Evolutionary conservation across 2,113 vertebrate species (phyloP).

Genomic region (Camelus bactrianus): DNA sequence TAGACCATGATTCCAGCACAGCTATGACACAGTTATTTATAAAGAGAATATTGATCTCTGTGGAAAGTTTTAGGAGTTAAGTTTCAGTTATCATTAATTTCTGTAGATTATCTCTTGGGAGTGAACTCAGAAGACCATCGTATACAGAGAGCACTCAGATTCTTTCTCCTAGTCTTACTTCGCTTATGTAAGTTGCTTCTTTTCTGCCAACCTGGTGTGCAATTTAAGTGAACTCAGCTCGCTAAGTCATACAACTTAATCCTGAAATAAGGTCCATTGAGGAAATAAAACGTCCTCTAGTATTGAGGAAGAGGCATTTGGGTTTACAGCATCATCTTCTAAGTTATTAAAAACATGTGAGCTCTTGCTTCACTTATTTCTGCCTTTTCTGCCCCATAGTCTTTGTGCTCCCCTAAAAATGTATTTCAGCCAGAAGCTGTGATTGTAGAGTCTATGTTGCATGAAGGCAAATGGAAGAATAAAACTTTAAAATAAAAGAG

Average conservation of each 20-base stretch:
- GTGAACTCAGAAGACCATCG: neutral
- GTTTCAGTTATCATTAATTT: neutral
- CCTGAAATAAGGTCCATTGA: neutral
- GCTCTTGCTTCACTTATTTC: neutral
- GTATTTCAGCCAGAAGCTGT: neutral
- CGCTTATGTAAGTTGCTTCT: neutral
- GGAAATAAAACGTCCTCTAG: neutral
- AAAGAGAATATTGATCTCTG: neutral
- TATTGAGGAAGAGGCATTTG: neutral
- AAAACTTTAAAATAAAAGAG: slow-evolving; percentile 62
- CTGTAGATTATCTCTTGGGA: neutral
- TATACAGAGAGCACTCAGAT: neutral
- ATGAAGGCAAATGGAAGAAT: neutral
- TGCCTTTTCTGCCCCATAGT: neutral
- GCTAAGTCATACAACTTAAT: slow-evolving; percentile 7
- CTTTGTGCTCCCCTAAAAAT: neutral
- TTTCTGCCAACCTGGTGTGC: neutral
- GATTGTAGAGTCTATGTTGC: neutral
- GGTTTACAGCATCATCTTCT: neutral
- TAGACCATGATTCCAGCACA: neutral
- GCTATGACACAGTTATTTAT: neutral
- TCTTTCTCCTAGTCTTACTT: neutral
- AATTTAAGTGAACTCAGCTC: neutral
- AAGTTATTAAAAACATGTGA: slow-evolving; percentile 15
- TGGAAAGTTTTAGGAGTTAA: neutral